Conservation (phyloP, 2,113 vertebrate genomes). For the Sardina pilchardus region DNA sequence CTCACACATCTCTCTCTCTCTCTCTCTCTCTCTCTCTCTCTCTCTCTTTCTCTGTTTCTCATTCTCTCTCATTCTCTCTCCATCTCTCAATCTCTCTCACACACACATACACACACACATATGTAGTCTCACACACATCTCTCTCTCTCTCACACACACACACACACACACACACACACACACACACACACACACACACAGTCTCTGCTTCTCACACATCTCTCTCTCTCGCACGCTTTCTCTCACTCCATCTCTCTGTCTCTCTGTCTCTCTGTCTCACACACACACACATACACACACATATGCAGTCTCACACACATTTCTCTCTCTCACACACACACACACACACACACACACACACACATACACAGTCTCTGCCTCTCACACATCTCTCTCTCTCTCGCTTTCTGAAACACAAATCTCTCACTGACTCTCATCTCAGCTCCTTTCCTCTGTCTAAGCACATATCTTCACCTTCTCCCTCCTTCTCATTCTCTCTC, state of each 20-base stretch:
- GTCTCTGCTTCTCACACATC: background rate
- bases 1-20: background rate
- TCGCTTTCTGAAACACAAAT: background rate
- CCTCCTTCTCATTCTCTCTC: background rate
- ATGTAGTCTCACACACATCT: too few relatives aligned
- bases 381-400: background rate
- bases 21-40: background rate
- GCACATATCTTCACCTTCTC: background rate
- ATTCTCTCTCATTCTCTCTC: too few relatives aligned
- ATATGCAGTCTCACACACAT: background rate
- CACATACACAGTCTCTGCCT: background rate
- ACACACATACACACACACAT: too few relatives aligned
- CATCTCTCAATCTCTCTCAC: too few relatives aligned
- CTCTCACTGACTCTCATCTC: background rate
- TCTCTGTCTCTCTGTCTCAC: background rate
- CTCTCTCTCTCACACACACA: too few relatives aligned
- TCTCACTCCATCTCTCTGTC: slow-evolving; percentile 24
- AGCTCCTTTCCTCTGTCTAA: background rate
- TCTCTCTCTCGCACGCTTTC: background rate
- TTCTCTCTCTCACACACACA: background rate
- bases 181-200: too few relatives aligned
- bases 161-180: too few relatives aligned
- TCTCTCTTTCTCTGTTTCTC: background rate
- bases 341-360: background rate
- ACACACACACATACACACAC: background rate